A percentile compares a stretch with the other conserved stretches of the same genome.
Evolutionary conservation across 2,797 vertebrate genomes (phyloP).

Genomic region (Sebastes kiyomatsui): DNA sequence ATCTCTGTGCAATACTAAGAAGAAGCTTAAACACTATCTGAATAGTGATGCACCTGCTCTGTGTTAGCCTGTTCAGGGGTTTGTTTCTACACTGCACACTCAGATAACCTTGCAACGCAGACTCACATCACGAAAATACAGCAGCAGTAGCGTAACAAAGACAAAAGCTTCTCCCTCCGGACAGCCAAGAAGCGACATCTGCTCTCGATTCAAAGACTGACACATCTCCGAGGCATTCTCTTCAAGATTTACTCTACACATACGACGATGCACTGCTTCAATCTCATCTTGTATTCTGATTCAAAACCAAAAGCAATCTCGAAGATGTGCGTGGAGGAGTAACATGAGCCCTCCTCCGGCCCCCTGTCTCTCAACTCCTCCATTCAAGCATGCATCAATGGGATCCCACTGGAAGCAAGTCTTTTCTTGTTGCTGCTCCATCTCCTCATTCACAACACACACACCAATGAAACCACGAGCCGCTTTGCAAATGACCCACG

Average conservation of each 20-base stretch:
- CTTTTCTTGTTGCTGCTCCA: constrained; percentile 1
- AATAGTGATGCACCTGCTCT: background rate
- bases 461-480: constrained; percentile 1
- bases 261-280: background rate
- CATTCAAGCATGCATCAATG: constrained; percentile 22
- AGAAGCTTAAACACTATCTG: background rate
- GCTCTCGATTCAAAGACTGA: constrained; percentile 25
- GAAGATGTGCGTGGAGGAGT: constrained; percentile 8
- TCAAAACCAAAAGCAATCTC: constrained; percentile 42
- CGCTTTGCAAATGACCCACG: constrained; percentile 33
- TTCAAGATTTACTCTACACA: constrained; percentile 1
- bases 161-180: constrained; percentile 15
- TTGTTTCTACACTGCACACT: background rate
- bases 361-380: background rate
- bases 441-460: constrained; percentile 9
- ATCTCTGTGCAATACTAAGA: background rate
- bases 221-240: constrained; percentile 12
- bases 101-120: constrained; percentile 5
- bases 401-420: constrained; percentile 8
- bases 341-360: background rate
- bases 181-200: background rate
- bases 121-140: background rate
- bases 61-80: background rate
- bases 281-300: constrained; percentile 29
- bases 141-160: background rate